Conservation (phyloP, 2,113 vertebrate species). For the Neogobius melanostomus region DNA sequence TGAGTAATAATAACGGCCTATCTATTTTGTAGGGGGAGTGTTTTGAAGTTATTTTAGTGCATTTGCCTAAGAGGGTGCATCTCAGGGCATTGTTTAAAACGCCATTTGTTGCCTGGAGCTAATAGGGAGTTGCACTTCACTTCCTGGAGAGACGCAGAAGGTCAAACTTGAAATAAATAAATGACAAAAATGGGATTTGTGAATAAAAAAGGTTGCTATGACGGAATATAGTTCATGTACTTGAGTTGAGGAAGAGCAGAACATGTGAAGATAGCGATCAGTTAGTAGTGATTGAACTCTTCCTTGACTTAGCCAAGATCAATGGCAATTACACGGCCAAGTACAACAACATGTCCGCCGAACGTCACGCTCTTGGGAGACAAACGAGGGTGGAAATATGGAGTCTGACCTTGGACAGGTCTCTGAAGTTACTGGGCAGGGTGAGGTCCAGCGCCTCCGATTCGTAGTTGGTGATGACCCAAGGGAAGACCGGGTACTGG, state of each 20-base stretch:
- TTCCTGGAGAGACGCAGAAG: conserved; percentile 50
- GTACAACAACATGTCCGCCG: background rate
- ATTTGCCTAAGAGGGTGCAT: conserved; percentile 50
- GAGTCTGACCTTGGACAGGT: conserved; percentile 92
- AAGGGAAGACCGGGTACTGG: conserved; percentile 98
- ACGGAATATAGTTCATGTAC: background rate
- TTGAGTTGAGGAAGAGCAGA: background rate
- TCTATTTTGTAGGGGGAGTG: conserved; percentile 40
- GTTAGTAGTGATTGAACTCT: conserved; percentile 44
- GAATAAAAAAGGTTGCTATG: conserved; percentile 17
- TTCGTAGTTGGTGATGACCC: conserved; percentile 98
- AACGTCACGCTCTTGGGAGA: background rate
- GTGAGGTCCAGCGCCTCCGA: conserved; percentile 94
- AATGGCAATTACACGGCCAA: conserved; percentile 57
- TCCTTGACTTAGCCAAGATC: conserved; percentile 60
- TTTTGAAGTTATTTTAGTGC: conserved; percentile 43
- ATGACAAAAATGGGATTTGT: conserved; percentile 35
- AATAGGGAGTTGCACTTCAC: conserved; percentile 51
- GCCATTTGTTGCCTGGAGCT: conserved; percentile 48
- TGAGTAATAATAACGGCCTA: conserved; percentile 46
- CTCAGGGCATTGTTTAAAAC: conserved; percentile 49
- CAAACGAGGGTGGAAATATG: background rate
- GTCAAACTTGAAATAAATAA: conserved; percentile 52
- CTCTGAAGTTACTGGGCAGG: conserved; percentile 97
- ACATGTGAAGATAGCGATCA: conserved; percentile 43